A percentile compares a stretch with the other conserved stretches of the same genome.
Evolutionary conservation across 1,140 invertebrate genomes (phyloP).

Genomic region (Onthophagus taurus): DNA sequence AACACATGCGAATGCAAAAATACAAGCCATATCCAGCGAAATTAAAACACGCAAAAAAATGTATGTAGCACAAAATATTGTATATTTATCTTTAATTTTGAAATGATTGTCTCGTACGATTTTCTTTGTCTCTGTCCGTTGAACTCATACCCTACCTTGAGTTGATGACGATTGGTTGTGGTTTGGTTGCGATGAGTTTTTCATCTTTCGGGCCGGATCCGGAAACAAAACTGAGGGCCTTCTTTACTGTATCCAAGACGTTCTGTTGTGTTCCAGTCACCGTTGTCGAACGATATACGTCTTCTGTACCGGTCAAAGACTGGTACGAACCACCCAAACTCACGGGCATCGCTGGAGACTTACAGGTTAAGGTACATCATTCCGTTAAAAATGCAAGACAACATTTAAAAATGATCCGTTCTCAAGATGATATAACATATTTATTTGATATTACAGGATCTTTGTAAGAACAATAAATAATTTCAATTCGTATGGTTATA

Average conservation of each 20-base stretch:
- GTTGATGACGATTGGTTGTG: slow-evolving; percentile 38
- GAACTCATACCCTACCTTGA: slow-evolving; percentile 42
- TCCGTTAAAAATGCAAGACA: not conserved
- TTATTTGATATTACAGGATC: not conserved
- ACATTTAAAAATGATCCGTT: slow-evolving; percentile 1
- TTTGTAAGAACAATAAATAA: not conserved
- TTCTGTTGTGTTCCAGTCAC: slow-evolving; percentile 46
- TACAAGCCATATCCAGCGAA: no score
- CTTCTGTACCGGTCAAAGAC: slow-evolving; percentile 49
- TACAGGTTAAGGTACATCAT: slow-evolving; percentile 2
- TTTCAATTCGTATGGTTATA: not conserved
- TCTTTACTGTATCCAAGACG: slow-evolving; percentile 52
- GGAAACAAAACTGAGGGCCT: slow-evolving; percentile 49
- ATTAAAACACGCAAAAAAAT: no score
- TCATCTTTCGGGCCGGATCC: slow-evolving; percentile 39
- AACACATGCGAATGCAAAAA: no score
- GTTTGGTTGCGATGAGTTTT: slow-evolving; percentile 40
- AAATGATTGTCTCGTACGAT: no score
- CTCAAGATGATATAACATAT: not conserved
- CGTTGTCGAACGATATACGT: slow-evolving; percentile 55
- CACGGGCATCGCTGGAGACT: slow-evolving; percentile 41
- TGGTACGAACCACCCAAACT: slow-evolving; percentile 53
- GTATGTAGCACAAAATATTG: no score
- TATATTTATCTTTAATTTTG: no score
- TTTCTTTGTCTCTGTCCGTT: no score